These are phyloP conservation scores for Coregonus clupeaformis DNA, from an alignment of 2,113 vertebrate genomes.

Conservation along the genomic window DNA sequence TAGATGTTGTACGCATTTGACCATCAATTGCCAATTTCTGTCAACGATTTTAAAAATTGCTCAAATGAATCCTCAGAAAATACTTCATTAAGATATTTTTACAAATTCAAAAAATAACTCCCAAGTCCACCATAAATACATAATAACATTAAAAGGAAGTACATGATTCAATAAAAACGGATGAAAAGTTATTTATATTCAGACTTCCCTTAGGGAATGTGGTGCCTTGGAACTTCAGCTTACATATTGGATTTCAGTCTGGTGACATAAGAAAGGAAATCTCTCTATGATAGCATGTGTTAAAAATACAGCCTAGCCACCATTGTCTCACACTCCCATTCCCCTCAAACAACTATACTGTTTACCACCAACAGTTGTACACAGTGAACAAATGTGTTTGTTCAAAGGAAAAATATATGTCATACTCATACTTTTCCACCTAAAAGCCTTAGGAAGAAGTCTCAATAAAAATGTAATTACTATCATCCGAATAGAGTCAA, in stretches of 20 bases:
- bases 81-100: too few relatives aligned
- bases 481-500: neutral
- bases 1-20: too few relatives aligned
- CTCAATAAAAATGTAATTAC: neutral
- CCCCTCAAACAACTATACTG: slow-evolving; percentile 52
- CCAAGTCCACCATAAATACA: too few relatives aligned
- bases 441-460: neutral
- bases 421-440: too few relatives aligned
- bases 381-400: neutral
- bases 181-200: neutral
- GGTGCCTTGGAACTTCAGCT: neutral
- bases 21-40: too few relatives aligned
- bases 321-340: slow-evolving; percentile 61
- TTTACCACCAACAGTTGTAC: too few relatives aligned
- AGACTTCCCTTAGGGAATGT: neutral
- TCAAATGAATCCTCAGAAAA: too few relatives aligned
- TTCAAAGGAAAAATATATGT: too few relatives aligned
- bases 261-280: slow-evolving; percentile 44
- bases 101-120: too few relatives aligned
- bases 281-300: slow-evolving; percentile 50
- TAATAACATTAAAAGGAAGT: too few relatives aligned
- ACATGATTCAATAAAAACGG: too few relatives aligned
- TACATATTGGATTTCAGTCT: slow-evolving; percentile 20
- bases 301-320: slow-evolving; percentile 54
- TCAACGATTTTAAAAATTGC: too few relatives aligned